phyloP scores from a whole-genome alignment of 2,888 invertebrate species.

The Drosophila seclusa region DNA sequence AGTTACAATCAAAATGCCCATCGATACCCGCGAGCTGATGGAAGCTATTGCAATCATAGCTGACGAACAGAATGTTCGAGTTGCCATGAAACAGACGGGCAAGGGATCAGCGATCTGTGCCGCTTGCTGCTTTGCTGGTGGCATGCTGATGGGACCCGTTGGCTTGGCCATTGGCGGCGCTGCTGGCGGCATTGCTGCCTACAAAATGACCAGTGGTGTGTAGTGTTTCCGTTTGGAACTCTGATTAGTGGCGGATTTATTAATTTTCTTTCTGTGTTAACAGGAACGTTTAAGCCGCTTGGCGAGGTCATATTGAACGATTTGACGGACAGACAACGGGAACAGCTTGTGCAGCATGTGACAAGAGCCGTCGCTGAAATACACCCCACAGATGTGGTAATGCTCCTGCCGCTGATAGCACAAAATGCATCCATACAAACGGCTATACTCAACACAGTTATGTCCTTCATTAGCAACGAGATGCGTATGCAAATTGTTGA shows the following conservation, averaged over 20 bases:
- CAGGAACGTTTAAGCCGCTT: constrained; percentile 82
- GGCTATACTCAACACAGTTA: constrained; percentile 77
- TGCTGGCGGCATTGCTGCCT: constrained; percentile 82
- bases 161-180: constrained; percentile 83
- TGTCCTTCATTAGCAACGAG: constrained; percentile 82
- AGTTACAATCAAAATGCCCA: constrained; percentile 74
- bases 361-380: constrained; percentile 78
- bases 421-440: constrained; percentile 78
- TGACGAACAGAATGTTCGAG: constrained; percentile 82
- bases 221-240: background rate
- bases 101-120: constrained; percentile 83
- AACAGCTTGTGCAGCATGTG: constrained; percentile 78
- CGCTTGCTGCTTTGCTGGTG: constrained; percentile 82
- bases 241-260: background rate
- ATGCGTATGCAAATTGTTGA: constrained; percentile 81
- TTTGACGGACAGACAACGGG: constrained; percentile 77
- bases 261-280: background rate
- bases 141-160: constrained; percentile 81
- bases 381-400: constrained; percentile 77
- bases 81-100: constrained; percentile 79
- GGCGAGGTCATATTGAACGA: constrained; percentile 84
- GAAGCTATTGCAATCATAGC: constrained; percentile 82
- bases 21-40: constrained; percentile 82
- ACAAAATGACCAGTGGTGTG: constrained; percentile 80
- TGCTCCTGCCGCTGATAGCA: constrained; percentile 80